Percentiles rank a stretch among this genome's conserved stretches.
Conservation (phyloP, 2,797 vertebrate species). For the Triplophysa bombifrons region DNA sequence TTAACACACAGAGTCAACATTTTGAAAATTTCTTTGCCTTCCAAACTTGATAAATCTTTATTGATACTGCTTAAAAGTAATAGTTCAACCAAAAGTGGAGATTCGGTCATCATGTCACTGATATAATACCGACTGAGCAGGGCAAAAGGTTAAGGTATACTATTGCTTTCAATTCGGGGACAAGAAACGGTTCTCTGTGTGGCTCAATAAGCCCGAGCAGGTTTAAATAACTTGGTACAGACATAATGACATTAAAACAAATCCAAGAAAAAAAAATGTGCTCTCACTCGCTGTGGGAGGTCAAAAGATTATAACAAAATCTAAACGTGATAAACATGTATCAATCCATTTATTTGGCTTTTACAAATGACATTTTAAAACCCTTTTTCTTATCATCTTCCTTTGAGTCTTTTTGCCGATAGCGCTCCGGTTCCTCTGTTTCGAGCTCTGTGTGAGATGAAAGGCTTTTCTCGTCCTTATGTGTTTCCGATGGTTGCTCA, state of each 20-base stretch:
- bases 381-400: slow-evolving; percentile 80
- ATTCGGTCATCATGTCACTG: no score
- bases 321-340: slow-evolving; percentile 14
- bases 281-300: background rate
- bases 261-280: slow-evolving; percentile 21
- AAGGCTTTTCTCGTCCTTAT: slow-evolving; percentile 73
- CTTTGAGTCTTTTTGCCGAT: slow-evolving; percentile 71
- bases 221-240: slow-evolving; percentile 8
- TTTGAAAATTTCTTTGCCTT: background rate
- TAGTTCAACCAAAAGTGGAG: background rate
- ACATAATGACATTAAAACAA: background rate
- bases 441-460: slow-evolving; percentile 65
- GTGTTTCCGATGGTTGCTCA: slow-evolving; percentile 74
- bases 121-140: background rate
- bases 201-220: background rate
- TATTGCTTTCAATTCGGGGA: background rate
- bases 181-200: background rate
- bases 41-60: background rate
- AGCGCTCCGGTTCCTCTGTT: slow-evolving; percentile 57
- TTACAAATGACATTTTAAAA: slow-evolving; percentile 90
- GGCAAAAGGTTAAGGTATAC: background rate
- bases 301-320: slow-evolving; percentile 47
- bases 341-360: slow-evolving; percentile 72
- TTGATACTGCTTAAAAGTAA: background rate
- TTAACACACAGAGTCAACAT: background rate